Evolutionary conservation across 2,113 vertebrate genomes (phyloP).

Genomic region (Erythrocercus mccallii): DNA sequence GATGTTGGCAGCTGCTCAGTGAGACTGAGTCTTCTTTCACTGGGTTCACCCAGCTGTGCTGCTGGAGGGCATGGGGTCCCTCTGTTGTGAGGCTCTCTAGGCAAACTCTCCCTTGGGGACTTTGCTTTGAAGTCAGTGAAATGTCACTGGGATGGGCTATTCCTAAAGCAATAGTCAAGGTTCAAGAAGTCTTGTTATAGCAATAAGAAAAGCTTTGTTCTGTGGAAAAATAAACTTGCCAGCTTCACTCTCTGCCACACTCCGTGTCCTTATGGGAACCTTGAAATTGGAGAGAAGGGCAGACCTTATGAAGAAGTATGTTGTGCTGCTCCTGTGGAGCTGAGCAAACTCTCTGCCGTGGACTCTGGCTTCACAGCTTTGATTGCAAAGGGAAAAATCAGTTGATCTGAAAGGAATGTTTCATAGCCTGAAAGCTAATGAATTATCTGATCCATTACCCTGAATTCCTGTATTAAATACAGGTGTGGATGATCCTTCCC

Average conservation of each 20-base stretch:
- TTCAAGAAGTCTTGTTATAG: not conserved
- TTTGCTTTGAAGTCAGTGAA: not conserved
- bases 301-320: not conserved
- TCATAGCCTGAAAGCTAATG: not conserved
- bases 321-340: not conserved
- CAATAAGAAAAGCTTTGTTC: not conserved
- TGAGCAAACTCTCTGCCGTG: not conserved
- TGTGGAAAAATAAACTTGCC: not conserved
- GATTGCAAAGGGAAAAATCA: not conserved
- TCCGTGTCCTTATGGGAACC: not conserved
- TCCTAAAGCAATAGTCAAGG: not conserved
- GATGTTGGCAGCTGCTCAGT: not conserved
- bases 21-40: not conserved
- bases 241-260: not conserved
- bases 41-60: not conserved
- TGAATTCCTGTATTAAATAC: not conserved
- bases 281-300: not conserved
- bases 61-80: not conserved
- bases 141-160: not conserved
- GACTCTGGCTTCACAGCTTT: not conserved
- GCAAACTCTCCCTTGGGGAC: not conserved
- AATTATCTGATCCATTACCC: not conserved
- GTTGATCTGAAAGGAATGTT: not conserved
- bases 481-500: not conserved
- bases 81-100: not conserved